Evolutionary conservation across 2,888 invertebrate genomes (phyloP), one percentile per base, ranked within the genome.

Genomic region (Ganaspis brasiliensis): DNA sequence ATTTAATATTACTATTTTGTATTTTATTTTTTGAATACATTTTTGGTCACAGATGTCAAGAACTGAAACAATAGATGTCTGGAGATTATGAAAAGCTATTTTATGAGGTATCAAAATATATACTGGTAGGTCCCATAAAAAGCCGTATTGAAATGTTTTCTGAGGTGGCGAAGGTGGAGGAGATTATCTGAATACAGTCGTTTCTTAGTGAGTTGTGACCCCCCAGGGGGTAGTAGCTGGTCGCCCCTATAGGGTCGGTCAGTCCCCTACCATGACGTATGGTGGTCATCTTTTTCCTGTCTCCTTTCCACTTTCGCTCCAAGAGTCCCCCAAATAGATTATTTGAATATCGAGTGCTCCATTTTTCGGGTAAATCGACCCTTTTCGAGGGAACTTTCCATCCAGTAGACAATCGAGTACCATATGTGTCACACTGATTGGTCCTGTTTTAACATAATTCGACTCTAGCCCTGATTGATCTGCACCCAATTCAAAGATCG

Each of bases 121-220:
- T 26, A 67, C 67, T 67, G 67, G 73, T 73, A 75, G 67, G 61
- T 71, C 75, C 77, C 75, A 77, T 79, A 79, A 81, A 80, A 78
- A 80, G 81, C 82, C 80, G 86, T 88, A 89, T 90, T 89, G 88
- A 89, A 89, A 89, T 87, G 87, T 88, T 86, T 19, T 81, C 80
- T 75, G 77, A 73, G 81, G 76, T 73, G 75, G 77, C 80, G 75
- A 79, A 82, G 84, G 79, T 86, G 87, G 87, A 86, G 77, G 89
- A 45, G 89, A 91, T 90, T 90, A 91, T 91, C 90, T 88, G 90
- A 90, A 90, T 91, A 89, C 89, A 86, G 88, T 87, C 86, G 87
- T 86, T 85, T 81, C 83, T 82, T 86, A 86, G 85, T 89, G 89
- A 90, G 87, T 90, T 89, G 90, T 87, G 86, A 84, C 86, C 86